Evolutionary conservation across 2,113 vertebrate genomes (phyloP), one percentile per base, ranked within the genome.

Genomic region (Calidris pugnax): DNA sequence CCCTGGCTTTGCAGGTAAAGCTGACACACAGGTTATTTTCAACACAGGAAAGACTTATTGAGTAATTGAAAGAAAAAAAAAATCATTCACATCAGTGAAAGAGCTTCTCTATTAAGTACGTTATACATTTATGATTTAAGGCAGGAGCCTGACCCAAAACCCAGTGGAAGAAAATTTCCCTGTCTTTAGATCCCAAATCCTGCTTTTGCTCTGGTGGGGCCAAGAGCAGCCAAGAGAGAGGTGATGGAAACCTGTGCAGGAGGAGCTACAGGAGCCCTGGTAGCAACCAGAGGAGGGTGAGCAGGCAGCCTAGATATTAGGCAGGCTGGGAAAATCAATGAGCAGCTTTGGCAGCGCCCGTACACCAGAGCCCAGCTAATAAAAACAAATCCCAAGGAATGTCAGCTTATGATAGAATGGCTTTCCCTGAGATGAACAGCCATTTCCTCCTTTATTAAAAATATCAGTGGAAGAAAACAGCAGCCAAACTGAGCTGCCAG

Each of bases 391-490:
- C 85, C 96, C 90, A 90, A 76, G 60, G 92, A 96, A 95, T 60
- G 90, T 90, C 85, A 92, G 72, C 43, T 81, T 93, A 86, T 90
- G 93, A 97, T 80, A 96, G 95, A 97, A 90, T 19, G 73, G 64
- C 64, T 89, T 84, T 96, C 64, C 56, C 79, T 0, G 14, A 97
- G 93, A 96, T 75, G 95, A 94, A 93, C 92, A 88, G 77, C 69
- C 86, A 90, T 93, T 97, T 95, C 88, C 92, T 90, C 27, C 60
- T 79, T 84, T 95, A 96, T 97, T 97, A 97, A 97, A 97, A 97
- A 74, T 76, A 94, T 84, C 92, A 95, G 83, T 39, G 94, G 88
- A 94, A 80, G 85, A 74, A 96, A 96, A 88, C 51, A 83, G 82
- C 64, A 83, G 63, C 83, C 96, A 96, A 96, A 90, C 47, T 2